These are phyloP conservation scores for Diadumene lineata DNA, from an alignment of 92 coral and sea anemone genomes.

Conservation along the genomic window DNA sequence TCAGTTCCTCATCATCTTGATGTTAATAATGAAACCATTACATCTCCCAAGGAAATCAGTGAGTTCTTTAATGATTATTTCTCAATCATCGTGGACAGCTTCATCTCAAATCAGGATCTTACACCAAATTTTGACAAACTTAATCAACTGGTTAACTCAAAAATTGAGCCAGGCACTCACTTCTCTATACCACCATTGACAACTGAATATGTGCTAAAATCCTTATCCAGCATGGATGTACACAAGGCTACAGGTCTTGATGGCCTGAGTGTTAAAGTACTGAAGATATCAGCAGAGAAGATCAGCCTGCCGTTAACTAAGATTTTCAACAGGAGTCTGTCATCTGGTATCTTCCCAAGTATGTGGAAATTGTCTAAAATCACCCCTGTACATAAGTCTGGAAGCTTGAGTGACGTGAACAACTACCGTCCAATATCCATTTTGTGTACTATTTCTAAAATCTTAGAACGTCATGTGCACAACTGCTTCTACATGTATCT, in stretches of 20 bases:
- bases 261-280: too few relatives aligned
- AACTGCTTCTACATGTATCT: background rate
- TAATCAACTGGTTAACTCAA: conserved; percentile 6
- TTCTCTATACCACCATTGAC: conserved; percentile 24
- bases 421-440: conserved; percentile 44
- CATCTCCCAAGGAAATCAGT: conserved; percentile 14
- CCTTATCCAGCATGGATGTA: conserved; percentile 11
- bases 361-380: conserved; percentile 26
- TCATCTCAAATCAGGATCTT: background rate
- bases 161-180: background rate
- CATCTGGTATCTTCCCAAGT: conserved; percentile 18
- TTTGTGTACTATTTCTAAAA: conserved; percentile 6
- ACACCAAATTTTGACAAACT: conserved; percentile 13
- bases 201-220: conserved; percentile 22
- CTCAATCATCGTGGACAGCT: conserved; percentile 24
- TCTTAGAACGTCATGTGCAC: conserved; percentile 8
- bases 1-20: conserved; percentile 17
- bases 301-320: conserved; percentile 13
- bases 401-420: conserved; percentile 2
- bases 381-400: conserved; percentile 28
- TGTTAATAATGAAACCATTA: conserved; percentile 1
- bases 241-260: conserved; percentile 36
- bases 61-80: conserved; percentile 29
- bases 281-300: conserved; percentile 27
- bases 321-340: conserved; percentile 24